Evolutionary conservation across 2,113 vertebrate species (phyloP), one percentile per base, ranked within the genome.

Genomic region (Lepus timidus): DNA sequence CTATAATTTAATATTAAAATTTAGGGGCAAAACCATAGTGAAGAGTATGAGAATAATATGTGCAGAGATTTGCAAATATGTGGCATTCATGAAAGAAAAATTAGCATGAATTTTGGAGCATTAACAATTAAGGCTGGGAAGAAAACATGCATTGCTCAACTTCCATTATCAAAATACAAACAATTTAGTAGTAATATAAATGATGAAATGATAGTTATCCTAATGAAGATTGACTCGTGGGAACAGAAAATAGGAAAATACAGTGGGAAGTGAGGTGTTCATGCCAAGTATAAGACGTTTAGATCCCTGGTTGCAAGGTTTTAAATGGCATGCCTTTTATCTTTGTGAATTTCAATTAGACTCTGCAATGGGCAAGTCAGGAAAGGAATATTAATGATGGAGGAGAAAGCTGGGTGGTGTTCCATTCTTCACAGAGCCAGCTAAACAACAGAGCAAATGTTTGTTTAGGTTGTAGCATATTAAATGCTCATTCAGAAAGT

Each of bases 341-440:
- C 96, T 97, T 96, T 81, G 97, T 94, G 98, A 97, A 98, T 98
- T 98, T 97, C 96, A 98, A 98, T 98, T 97, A 98, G 97, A 16
- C 84, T 93, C 92, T 97, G 97, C 96, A 97, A 94, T 91, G 97
- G 97, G 94, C 89, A 95, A 98, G 97, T 12, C 95, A 93, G 96
- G 97, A 88, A 98, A 87, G 88, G 98, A 98, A 98, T 98, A 95
- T 97, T 97, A 98, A 98, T 95, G 93, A 97, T 51, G 1, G 88
- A 80, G 74, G 62, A 13, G 82, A 61, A 75, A n/a, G 65, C 70
- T 71, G 85, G 78, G 5, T 93, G 95, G 85, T 73, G 20, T 1
- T 36, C 78, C 1, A 9, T 22, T 58, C 33, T 44, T 67, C 87
- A 76, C 65, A 22, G 31, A 16, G 76, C 92, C 61, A 64, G 9